Conservation (phyloP, 2,888 invertebrate genomes). For the Xanthorhoe spadicearia region DNA sequence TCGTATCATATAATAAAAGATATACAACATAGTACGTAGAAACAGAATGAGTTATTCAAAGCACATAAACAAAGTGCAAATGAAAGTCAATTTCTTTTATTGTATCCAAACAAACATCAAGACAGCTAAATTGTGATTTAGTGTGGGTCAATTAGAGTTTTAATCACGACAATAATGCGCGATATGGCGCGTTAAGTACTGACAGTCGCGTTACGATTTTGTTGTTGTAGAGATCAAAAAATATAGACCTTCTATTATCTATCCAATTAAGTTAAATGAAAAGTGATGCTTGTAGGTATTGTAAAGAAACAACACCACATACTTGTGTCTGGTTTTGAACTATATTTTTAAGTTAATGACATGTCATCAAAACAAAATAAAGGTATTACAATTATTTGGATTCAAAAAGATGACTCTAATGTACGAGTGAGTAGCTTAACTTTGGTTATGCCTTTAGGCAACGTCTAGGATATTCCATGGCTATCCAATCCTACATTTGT, state of each 20-base stretch:
- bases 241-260: slow-evolving; percentile 6
- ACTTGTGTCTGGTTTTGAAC: too few species aligned
- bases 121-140: slow-evolving; percentile 82
- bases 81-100: slow-evolving; percentile 37
- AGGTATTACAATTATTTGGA: too few species aligned
- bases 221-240: slow-evolving; percentile 53
- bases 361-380: too few species aligned
- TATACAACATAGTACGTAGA: neutral
- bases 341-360: too few species aligned
- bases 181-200: slow-evolving; percentile 75
- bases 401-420: too few species aligned
- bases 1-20: neutral
- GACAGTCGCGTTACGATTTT: slow-evolving; percentile 64
- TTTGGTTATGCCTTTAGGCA: too few species aligned
- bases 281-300: neutral
- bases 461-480: too few species aligned
- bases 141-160: slow-evolving; percentile 81
- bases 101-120: slow-evolving; percentile 58
- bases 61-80: slow-evolving; percentile 31
- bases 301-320: too few species aligned
- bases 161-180: slow-evolving; percentile 83
- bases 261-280: neutral
- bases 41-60: slow-evolving; percentile 21
- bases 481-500: too few species aligned
- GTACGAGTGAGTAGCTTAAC: too few species aligned